Evolutionary conservation across 2,113 vertebrate genomes (phyloP), one percentile per base, ranked within the genome.

Genomic region (Campylorhamphus procurvoides): DNA sequence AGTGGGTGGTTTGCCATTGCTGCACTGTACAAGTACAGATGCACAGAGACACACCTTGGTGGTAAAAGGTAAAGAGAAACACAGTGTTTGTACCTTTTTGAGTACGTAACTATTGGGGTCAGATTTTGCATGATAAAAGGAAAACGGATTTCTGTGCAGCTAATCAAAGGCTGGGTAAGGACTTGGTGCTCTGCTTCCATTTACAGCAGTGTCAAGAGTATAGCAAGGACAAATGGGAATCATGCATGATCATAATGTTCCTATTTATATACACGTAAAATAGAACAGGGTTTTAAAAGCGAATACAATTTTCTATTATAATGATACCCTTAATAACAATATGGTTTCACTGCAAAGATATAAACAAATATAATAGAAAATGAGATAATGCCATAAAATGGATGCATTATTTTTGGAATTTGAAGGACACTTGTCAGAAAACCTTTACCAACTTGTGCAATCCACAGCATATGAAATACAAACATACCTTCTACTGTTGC

Each of bases 221-320:
- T 20, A 67, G 75, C 77, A 93, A 94, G 86, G 95, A 89, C 81
- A 79, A 90, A 96, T 71, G 60, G 82, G 75, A 81, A 50, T 73
- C 83, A 96, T 14, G 15, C 18, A 20, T 92, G 80, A 87, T 90
- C 78, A 40, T 85, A 96, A 95, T 73, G 73, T 80, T 91, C 87
- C 88, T 96, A 88, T 97, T 95, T 95, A 93, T 96, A 91, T 89
- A 76, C 78, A 74, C 89, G 93, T 89, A 93, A 95, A 96, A 96
- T 89, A 89, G 71, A 95, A 66, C 74, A 95, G 67, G 78, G 55
- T 92, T 97, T 97, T 96, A 93, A 96, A 84, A 90, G 83, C 47
- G 85, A 96, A 94, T 92, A 81, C 73, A 78, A 84, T 95, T 97
- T 97, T 82, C 86, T 92, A 50, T 90, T 94, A 83, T 93, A 95